Conservation (phyloP, 2,888 invertebrate genomes). For the Eupelmus urozonus region DNA sequence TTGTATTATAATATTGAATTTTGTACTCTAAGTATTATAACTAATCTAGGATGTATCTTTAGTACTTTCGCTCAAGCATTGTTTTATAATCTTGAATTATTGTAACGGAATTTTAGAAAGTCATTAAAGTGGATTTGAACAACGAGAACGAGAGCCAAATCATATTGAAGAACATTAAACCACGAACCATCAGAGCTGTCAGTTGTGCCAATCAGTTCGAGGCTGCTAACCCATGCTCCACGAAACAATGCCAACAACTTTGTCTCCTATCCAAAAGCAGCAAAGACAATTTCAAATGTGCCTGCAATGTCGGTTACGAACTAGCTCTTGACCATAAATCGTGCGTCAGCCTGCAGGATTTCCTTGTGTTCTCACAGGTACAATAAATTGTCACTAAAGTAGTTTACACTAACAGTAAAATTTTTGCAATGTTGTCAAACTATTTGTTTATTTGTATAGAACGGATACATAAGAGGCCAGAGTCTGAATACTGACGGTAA, state of each 20-base stretch:
- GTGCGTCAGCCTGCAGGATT: conserved; percentile 8
- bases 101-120: conserved; percentile 16
- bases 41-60: no score
- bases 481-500: neutral
- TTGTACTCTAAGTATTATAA: neutral
- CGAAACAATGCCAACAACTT: conserved; percentile 37
- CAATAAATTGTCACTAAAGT: neutral
- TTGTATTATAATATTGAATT: neutral
- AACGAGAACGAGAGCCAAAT: neutral
- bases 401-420: neutral
- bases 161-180: neutral
- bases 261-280: conserved; percentile 41
- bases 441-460: neutral
- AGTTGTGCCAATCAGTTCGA: neutral
- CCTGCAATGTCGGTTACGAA: conserved; percentile 40
- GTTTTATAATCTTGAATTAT: no score
- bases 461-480: neutral
- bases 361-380: conserved; percentile 42
- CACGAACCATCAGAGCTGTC: conserved; percentile 3
- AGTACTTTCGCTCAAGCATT: no score
- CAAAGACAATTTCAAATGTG: conserved; percentile 11
- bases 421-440: neutral
- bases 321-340: conserved; percentile 11
- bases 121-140: neutral
- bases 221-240: conserved; percentile 8